Evolutionary conservation across 2,113 vertebrate species (phyloP), one percentile per base, ranked within the genome.

Genomic region (Catharus fuscescens): DNA sequence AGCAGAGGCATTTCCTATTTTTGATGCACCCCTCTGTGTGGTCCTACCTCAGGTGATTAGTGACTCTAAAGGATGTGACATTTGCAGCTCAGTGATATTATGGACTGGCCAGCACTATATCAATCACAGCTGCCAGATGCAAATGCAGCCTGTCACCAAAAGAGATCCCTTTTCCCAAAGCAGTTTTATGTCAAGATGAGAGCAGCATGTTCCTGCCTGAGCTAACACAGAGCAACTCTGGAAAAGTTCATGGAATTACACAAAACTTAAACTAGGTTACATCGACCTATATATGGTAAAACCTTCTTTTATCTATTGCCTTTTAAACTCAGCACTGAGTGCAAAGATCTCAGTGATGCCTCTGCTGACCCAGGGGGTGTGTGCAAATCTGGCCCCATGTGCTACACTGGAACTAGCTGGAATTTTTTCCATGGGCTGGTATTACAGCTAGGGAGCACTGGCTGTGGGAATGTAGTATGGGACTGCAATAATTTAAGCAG

Each of bases 41-140:
- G 87, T 65, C 67, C 79, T 96, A 36, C 87, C 87, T 80, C 70
- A 77, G 90, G 80, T 88, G 66, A 91, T 92, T 61, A 90, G 80
- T 94, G 93, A 95, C 72, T 86, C 86, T 92, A 96, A 97, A 92
- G 94, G 94, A 94, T 62, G 77, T 92, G 76, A 93, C 88, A 86
- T 91, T 88, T 89, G 54, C 54, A 91, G 90, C 61, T 72, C 80
- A 62, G 65, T 94, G 88, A 80, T 88, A 81, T 88, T 72, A 87
- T 67, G 67, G 44, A 81, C 67, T 82, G 85, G 57, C 56, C 81
- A 86, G 81, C 36, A 83, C 52, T 87, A 13, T 56, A 93, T 93
- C 91, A 97, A 73, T 97, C 94, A 93, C 87, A 80, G 70, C 72
- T 95, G 79, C 53, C 78, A 76, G 81, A 96, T 93, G 81, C 59